Conservation (phyloP, 2,888 invertebrate species). For the Drosophila cognata region DNA sequence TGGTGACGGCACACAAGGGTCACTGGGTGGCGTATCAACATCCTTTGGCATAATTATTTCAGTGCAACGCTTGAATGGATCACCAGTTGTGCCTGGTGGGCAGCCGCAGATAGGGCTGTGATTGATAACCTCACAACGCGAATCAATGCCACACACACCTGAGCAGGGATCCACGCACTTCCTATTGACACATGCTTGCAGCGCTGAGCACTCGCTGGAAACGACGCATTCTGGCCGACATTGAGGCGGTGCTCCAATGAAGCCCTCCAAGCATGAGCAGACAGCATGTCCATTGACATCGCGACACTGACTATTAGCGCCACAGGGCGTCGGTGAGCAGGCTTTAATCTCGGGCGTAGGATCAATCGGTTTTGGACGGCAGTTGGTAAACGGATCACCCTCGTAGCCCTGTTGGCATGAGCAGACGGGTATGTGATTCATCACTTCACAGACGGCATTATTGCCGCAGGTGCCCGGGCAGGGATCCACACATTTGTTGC, state of each 20-base stretch:
- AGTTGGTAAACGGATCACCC: slow-evolving; percentile 90
- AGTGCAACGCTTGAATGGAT: slow-evolving; percentile 91
- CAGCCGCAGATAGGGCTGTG: slow-evolving; percentile 95
- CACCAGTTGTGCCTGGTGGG: slow-evolving; percentile 90
- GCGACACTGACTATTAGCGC: slow-evolving; percentile 90
- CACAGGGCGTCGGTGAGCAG: slow-evolving; percentile 91
- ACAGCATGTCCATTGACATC: slow-evolving; percentile 89
- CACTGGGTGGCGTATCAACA: slow-evolving; percentile 70
- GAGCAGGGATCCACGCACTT: slow-evolving; percentile 93
- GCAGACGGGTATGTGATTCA: slow-evolving; percentile 93
- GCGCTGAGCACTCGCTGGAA: slow-evolving; percentile 92
- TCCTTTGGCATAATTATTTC: slow-evolving; percentile 82
- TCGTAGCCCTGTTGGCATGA: slow-evolving; percentile 91
- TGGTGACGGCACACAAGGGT: slow-evolving; percentile 88
- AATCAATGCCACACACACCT: slow-evolving; percentile 91
- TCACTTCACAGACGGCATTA: slow-evolving; percentile 91
- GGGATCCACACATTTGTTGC: slow-evolving; percentile 90
- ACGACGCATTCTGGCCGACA: slow-evolving; percentile 95
- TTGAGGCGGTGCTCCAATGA: slow-evolving; percentile 91
- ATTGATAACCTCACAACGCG: slow-evolving; percentile 91
- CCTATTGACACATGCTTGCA: slow-evolving; percentile 92
- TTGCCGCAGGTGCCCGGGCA: slow-evolving; percentile 92
- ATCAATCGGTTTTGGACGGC: slow-evolving; percentile 87
- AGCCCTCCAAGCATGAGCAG: slow-evolving; percentile 92
- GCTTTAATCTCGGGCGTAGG: slow-evolving; percentile 87